Evolutionary conservation across 2,888 invertebrate genomes (phyloP).

Genomic region (Brachyptera risi): DNA sequence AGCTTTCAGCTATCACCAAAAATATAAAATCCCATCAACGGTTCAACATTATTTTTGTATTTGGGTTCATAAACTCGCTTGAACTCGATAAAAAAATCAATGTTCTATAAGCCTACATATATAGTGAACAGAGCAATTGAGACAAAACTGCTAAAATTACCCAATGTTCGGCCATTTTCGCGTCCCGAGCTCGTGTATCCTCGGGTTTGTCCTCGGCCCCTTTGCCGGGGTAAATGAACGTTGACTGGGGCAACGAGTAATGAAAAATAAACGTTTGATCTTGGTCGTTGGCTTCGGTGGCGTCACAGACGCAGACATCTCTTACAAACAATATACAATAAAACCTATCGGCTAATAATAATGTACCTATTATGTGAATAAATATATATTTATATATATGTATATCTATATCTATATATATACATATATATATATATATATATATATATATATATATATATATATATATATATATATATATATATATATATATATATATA

Average conservation of each 20-base stretch:
- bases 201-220: slow-evolving; percentile 20
- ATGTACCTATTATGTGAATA: no score
- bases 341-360: no score
- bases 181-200: background rate
- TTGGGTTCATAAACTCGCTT: slow-evolving; percentile 20
- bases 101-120: slow-evolving; percentile 1
- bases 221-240: slow-evolving; percentile 15
- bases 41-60: slow-evolving; percentile 1
- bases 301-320: background rate
- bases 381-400: no score
- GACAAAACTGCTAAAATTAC: slow-evolving; percentile 18
- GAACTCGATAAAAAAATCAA: slow-evolving; percentile 12
- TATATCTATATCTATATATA: no score
- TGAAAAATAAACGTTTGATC: slow-evolving; percentile 9
- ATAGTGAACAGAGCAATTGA: no score
- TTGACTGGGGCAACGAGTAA: slow-evolving; percentile 13
- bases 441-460: no score
- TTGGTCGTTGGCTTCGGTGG: slow-evolving; percentile 10
- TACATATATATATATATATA: no score
- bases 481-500: no score
- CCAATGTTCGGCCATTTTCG: slow-evolving; percentile 10
- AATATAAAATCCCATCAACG: no score
- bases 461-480: no score
- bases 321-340: no score
- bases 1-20: no score